Evolutionary conservation across 2,797 vertebrate species (phyloP).

Genomic region (Muraenolepis orangiensis): DNA sequence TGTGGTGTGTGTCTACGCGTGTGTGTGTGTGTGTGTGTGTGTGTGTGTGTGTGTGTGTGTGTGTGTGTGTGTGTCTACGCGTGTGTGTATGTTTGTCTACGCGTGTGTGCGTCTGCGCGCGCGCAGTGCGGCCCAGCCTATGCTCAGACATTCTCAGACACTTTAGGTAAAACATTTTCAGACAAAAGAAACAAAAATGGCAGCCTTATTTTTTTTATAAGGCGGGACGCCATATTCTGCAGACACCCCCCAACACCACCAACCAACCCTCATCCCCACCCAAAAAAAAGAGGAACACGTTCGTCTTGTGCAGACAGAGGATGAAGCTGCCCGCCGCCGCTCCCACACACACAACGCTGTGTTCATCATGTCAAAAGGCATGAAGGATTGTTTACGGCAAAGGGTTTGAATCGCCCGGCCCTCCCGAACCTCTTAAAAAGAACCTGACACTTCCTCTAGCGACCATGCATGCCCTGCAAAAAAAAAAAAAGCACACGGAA

Average conservation of each 20-base stretch:
- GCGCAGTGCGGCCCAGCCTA: slow-evolving; percentile 44
- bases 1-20: background rate
- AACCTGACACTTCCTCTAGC: slow-evolving; percentile 87
- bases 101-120: no score
- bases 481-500: slow-evolving; percentile 58
- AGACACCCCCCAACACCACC: slow-evolving; percentile 78
- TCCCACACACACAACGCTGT: slow-evolving; percentile 62
- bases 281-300: slow-evolving; percentile 54
- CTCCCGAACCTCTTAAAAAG: slow-evolving; percentile 72
- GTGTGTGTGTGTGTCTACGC: background rate
- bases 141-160: slow-evolving; percentile 82
- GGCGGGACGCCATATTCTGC: slow-evolving; percentile 97
- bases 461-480: slow-evolving; percentile 78
- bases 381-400: slow-evolving; percentile 85
- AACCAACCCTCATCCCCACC: slow-evolving; percentile 50
- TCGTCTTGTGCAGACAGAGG: slow-evolving; percentile 19
- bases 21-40: background rate
- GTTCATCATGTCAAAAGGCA: slow-evolving; percentile 73
- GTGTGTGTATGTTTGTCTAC: background rate
- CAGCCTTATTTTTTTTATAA: slow-evolving; percentile 98
- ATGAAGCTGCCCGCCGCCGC: slow-evolving; percentile 13
- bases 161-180: slow-evolving; percentile 92
- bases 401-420: slow-evolving; percentile 91
- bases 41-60: background rate
- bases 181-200: slow-evolving; percentile 99